phyloP scores from a whole-genome alignment of 2,888 invertebrate species.

The Digitonthophagus gazella region DNA sequence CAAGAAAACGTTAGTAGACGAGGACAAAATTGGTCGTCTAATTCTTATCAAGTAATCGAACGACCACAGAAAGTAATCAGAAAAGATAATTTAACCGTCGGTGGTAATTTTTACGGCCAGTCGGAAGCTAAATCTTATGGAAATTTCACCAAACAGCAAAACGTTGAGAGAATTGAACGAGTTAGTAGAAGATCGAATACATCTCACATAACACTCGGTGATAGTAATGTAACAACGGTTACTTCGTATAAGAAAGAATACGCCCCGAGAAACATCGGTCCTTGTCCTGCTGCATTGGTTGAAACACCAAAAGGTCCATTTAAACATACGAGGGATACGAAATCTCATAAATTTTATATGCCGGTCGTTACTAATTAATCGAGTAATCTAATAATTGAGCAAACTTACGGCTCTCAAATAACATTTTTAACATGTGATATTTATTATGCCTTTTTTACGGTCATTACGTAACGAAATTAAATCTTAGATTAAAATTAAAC shows the following conservation, averaged over 20 bases:
- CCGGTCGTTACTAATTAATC: conserved; percentile 57
- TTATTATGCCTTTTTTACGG: neutral
- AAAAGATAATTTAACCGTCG: conserved; percentile 68
- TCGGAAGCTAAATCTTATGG: conserved; percentile 72
- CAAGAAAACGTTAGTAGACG: conserved; percentile 54
- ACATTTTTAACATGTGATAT: neutral
- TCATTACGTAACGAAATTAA: neutral
- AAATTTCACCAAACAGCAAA: conserved; percentile 57
- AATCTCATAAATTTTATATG: conserved; percentile 81
- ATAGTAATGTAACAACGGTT: conserved; percentile 57
- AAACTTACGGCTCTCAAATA: neutral
- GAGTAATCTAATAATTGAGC: neutral
- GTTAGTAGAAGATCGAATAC: conserved; percentile 65
- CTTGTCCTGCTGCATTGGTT: conserved; percentile 77
- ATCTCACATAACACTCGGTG: conserved; percentile 76
- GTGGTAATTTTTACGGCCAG: conserved; percentile 71
- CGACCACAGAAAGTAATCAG: conserved; percentile 62
- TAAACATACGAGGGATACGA: conserved; percentile 81
- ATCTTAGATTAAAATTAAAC: neutral
- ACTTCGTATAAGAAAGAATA: conserved; percentile 78
- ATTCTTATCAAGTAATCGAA: conserved; percentile 52
- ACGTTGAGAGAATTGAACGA: conserved; percentile 58
- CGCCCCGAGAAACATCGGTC: conserved; percentile 66
- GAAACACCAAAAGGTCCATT: conserved; percentile 74
- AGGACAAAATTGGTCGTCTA: conserved; percentile 55